Base-by-base conservation (phyloP, 1,140 invertebrate species). In the Heliconius eleuchia region DNA sequence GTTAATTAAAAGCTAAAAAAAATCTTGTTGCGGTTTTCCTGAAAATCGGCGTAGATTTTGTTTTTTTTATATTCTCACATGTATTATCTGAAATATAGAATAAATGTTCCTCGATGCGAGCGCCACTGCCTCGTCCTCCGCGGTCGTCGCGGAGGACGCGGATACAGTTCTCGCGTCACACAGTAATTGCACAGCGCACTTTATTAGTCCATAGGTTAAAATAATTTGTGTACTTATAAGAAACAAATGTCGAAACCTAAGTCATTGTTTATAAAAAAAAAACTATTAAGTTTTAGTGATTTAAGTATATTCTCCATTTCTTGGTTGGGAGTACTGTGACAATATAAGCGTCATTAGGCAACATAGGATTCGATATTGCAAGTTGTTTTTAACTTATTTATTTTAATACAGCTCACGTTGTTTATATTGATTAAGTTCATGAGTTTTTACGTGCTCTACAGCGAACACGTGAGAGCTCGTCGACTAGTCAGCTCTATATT, bases 211-310 rank as follows among this genome's bases (percentile, higher is more conserved):
- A 88, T 94, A 94, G 89, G 89, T 87, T 92, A 89, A 91, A 89
- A 87, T 91, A 91, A 90, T 89, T 87, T 88, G 89, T 87, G 91
- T 94, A 94, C 91, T 93, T 93, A 94, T 94, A 94, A 93, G 91
- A 90, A 92, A 92, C 91, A 92, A 94, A 91, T 92, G 91, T 94
- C 91, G 92, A 92, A 94, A 93, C 91, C 93, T 94, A 94, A 94
- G 93, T 94, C 93, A 94, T 94, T 93, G 90, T 94, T 91, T 94
- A 94, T 94, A 94, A 93, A 92, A 57, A 57, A 50, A 89, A 92
- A 93, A 88, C 87, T 89, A 90, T 89, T 93, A 94, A 92, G 91
- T 92, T 92, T 89, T 93, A 93, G 91, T 82, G 72, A 84, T 88
- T 76, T 94, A 94, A 93, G 92, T 88, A 92, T 92, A 91, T 92